These are phyloP conservation scores for Heliangelus exortis DNA, from an alignment of 2,797 vertebrate genomes.

Conservation along the genomic window DNA sequence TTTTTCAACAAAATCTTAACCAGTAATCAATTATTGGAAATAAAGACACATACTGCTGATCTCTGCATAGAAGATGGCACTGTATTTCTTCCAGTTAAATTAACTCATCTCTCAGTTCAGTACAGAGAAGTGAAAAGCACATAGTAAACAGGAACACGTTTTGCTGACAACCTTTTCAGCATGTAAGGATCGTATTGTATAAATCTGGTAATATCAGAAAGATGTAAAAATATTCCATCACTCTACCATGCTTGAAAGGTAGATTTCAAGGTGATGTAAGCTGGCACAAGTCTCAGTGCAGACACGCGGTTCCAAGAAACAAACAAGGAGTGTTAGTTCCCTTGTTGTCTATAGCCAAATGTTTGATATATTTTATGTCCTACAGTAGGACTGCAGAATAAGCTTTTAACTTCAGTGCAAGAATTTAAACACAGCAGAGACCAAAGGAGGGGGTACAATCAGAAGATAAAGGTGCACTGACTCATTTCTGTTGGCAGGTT, in stretches of 20 bases:
- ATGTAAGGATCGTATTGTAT: neutral
- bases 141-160: neutral
- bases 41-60: neutral
- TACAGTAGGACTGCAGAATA: neutral
- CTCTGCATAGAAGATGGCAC: neutral
- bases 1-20: neutral
- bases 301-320: neutral
- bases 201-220: neutral
- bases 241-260: neutral
- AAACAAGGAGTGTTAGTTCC: neutral
- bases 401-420: neutral
- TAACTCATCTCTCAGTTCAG: neutral
- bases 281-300: neutral
- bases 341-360: neutral
- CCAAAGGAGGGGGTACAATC: neutral
- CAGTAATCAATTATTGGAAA: neutral
- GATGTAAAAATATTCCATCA: neutral
- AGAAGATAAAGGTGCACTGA: slow-evolving; percentile 32
- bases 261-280: neutral
- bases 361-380: neutral
- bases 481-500: slow-evolving; percentile 48
- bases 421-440: neutral
- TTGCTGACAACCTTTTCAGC: neutral
- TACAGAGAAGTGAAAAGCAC: neutral
- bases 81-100: neutral